Evolutionary conservation across 2,888 invertebrate genomes (phyloP).

Genomic region (Eristalis pertinax): DNA sequence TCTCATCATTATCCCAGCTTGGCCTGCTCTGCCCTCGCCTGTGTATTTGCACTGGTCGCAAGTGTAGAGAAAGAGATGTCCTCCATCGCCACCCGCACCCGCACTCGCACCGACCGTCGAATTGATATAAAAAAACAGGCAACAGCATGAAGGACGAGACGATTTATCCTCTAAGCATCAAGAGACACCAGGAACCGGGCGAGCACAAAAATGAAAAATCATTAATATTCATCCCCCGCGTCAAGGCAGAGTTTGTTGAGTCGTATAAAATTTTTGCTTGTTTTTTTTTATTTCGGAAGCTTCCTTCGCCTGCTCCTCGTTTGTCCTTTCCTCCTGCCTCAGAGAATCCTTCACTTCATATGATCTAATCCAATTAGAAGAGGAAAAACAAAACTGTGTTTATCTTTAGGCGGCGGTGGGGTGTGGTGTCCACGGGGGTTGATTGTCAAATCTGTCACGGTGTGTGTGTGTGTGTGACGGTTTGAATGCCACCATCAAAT

Average conservation of each 20-base stretch:
- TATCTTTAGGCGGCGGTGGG: slow-evolving; percentile 46
- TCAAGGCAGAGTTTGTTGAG: neutral
- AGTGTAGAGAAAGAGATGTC: slow-evolving; percentile 28
- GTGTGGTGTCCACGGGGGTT: slow-evolving; percentile 40
- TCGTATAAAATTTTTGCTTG: slow-evolving; percentile 1
- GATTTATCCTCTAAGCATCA: slow-evolving; percentile 39
- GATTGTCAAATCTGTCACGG: slow-evolving; percentile 51
- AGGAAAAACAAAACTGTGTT: slow-evolving; percentile 61
- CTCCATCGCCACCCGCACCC: neutral
- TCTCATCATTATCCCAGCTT: slow-evolving; percentile 62
- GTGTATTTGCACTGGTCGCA: neutral
- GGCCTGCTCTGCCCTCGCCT: slow-evolving; percentile 25
- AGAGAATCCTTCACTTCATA: slow-evolving; percentile 69
- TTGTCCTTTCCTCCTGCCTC: neutral
- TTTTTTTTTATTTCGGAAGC: slow-evolving; percentile 30
- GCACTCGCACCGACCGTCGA: neutral
- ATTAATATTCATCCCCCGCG: slow-evolving; percentile 78
- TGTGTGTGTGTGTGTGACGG: slow-evolving; percentile 4
- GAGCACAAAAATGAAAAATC: slow-evolving; percentile 74
- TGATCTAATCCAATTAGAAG: slow-evolving; percentile 72
- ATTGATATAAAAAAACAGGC: neutral
- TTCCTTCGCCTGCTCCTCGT: neutral
- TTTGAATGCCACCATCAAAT: slow-evolving; percentile 62
- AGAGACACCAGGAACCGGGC: slow-evolving; percentile 52
- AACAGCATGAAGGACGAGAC: neutral